Base-by-base conservation (phyloP, 2,113 vertebrate genomes). In the Cyanoramphus novaezelandiae region DNA sequence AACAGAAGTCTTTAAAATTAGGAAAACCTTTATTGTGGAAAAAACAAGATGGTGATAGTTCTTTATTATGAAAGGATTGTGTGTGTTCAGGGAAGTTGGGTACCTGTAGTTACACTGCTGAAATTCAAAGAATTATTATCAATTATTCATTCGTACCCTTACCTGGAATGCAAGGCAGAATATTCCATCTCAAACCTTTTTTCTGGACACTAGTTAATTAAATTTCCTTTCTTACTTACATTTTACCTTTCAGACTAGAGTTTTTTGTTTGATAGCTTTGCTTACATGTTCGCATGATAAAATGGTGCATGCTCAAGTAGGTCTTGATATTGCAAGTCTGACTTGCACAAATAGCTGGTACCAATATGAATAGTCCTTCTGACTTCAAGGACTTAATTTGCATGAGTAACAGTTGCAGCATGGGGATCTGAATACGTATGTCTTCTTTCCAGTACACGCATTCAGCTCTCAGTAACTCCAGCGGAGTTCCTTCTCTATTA, bases 311-410 rank as follows among this genome's bases (percentile, higher is more conserved):
- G 85, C 80, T 93, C 21, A 43, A 81, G 63, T 53, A 50, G 46
- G 41, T 70, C 65, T 86, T 5, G 23, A 24, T 95, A 67, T 33
- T 60, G 68, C 80, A 31, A 37, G 50, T 67, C 33, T 78, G 72
- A 17, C 68, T 86, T 44, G 57, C 68, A 59, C 39, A n/a, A 88
- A 81, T 88, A 74, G 27, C 60, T 91, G 23, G 29, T 77, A 27
- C 90, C 68, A 4, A 11, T 27, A 31, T 71, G 59, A 90, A 68
- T 52, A n/a, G 3, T 68, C 75, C 71, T 64, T 6, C 52, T 33
- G 72, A 83, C 92, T 95, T 96, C 92, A 93, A 93, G 95, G 82
- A 12, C 86, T 91, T 92, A 14, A 92, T 96, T 93, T 95, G 68
- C 88, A 76, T 37, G 43, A 72, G 57, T 93, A 78, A 71, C 75